Evolutionary conservation across 2,888 invertebrate species (phyloP).

Genomic region (Anoplius nigerrimus): DNA sequence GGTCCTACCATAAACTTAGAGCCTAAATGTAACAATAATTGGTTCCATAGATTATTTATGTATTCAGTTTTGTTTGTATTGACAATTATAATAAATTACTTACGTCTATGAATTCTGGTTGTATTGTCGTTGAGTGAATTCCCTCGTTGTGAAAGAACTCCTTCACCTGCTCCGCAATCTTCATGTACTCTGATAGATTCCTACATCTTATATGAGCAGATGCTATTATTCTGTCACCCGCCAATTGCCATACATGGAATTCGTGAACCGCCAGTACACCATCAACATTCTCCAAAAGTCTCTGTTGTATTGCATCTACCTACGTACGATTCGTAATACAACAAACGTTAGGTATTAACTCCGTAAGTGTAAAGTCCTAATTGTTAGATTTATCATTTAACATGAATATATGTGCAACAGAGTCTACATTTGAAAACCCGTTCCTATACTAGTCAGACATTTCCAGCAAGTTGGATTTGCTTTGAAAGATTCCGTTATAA

Average conservation of each 20-base stretch:
- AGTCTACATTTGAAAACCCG: no score
- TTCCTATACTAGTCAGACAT: not conserved
- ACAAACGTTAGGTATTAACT: not conserved
- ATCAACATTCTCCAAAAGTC: constrained; percentile 91
- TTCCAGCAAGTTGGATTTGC: not conserved
- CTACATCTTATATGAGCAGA: constrained; percentile 97
- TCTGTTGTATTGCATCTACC: constrained; percentile 93
- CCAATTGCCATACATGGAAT: constrained; percentile 98
- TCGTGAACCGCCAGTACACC: constrained; percentile 97
- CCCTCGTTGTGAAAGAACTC: constrained; percentile 99
- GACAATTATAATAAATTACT: constrained; percentile 64
- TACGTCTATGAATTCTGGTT: constrained; percentile 96
- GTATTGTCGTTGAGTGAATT: constrained; percentile 98
- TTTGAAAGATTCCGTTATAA: no score
- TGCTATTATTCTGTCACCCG: constrained; percentile 97
- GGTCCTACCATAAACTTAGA: no score
- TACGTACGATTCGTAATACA: constrained; percentile 58
- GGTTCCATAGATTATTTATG: no score
- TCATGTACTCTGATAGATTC: constrained; percentile 97
- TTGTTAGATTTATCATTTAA: no score
- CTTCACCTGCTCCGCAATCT: constrained; percentile 96
- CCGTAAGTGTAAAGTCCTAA: not conserved
- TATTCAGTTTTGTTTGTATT: no score
- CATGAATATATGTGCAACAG: no score
- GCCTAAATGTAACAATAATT: no score